Base-by-base conservation (phyloP, 64 coral and sea anemone species). In the Montipora sp. region DNA sequence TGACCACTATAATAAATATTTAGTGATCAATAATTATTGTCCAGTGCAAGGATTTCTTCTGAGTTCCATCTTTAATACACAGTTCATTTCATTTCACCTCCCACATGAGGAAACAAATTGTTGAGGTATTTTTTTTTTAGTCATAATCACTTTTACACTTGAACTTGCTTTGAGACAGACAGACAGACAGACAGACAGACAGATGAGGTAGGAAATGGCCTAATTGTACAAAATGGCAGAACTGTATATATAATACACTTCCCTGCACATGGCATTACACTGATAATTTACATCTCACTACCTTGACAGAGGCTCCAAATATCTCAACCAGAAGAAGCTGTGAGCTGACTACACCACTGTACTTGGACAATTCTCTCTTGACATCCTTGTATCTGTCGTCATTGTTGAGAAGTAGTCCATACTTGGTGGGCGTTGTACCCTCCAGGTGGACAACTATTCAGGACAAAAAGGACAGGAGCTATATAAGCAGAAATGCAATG, bases 231-330 rank as follows among this genome's bases (percentile, higher is more conserved):
- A 36, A 36, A 36, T 36, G 36, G 36, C 36, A 36, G 36, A 36
- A 57, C 53, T 57, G 53, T 57, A 8, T 57, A 7, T 24, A 83
- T 27, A 13, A 65, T 19, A 77, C 4, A 65, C 8, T 36, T 6
- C 1, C 11, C 50, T 48, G 21, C 13, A 65, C 11, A 36, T 6
- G 18, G 7, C 7, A 61, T 16, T 16, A 27, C n/a, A 68, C 59
- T 63, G 20, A 11, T 57, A 57, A 45, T 78, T 9, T 7, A 68
- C 19, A 60, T 21, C 50, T 24, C n/a, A 5, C 12, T 94, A 98
- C 97, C 97, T 96, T 98, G 8, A 98, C 89, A 67, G 97, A 91
- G 24, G 97, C 97, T 24, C 97, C 97, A 96, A 90, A 93, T 89
- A 98, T 73, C 59, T 98, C 97, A 48, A 93, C 97, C 16, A 98